Percentiles rank a stretch among this genome's conserved stretches.
Evolutionary conservation across 1,140 invertebrate species (phyloP).

Genomic region (Asobara japonica): DNA sequence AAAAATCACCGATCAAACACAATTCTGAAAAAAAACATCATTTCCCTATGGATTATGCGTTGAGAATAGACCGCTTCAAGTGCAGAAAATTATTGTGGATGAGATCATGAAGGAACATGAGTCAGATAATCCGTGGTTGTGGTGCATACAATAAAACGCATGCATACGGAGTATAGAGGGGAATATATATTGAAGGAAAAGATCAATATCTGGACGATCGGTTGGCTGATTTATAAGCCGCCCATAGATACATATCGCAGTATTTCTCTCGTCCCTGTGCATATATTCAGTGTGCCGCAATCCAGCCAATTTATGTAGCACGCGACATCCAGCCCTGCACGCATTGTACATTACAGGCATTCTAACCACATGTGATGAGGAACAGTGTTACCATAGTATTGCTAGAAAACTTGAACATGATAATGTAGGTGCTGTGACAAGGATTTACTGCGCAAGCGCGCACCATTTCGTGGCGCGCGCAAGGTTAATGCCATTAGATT

Average conservation of each 20-base stretch:
- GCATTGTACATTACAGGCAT: not conserved
- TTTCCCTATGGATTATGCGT: not conserved
- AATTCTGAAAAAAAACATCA: not conserved
- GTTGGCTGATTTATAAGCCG: slow-evolving; percentile 47
- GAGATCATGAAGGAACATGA: slow-evolving; percentile 9
- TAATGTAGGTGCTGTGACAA: not conserved
- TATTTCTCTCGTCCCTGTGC: slow-evolving; percentile 33
- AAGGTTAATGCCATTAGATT: not conserved
- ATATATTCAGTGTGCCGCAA: slow-evolving; percentile 39
- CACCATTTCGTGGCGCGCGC: not conserved
- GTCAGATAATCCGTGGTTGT: slow-evolving; percentile 8
- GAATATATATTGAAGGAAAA: slow-evolving; percentile 28
- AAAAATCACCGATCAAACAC: not conserved
- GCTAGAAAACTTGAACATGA: not conserved
- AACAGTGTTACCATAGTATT: not conserved
- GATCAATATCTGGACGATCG: slow-evolving; percentile 47
- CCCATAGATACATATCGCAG: slow-evolving; percentile 42
- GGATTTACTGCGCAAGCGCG: not conserved
- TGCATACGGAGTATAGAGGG: not conserved
- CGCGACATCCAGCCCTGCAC: slow-evolving; percentile 40
- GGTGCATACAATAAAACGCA: slow-evolving; percentile 14
- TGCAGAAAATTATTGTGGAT: slow-evolving; percentile 4
- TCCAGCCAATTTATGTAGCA: slow-evolving; percentile 52
- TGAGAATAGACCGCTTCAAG: not conserved
- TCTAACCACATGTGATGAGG: not conserved